phyloP scores from a whole-genome alignment of 1,140 invertebrate genomes.

The Pygmarrhopalites habei region DNA sequence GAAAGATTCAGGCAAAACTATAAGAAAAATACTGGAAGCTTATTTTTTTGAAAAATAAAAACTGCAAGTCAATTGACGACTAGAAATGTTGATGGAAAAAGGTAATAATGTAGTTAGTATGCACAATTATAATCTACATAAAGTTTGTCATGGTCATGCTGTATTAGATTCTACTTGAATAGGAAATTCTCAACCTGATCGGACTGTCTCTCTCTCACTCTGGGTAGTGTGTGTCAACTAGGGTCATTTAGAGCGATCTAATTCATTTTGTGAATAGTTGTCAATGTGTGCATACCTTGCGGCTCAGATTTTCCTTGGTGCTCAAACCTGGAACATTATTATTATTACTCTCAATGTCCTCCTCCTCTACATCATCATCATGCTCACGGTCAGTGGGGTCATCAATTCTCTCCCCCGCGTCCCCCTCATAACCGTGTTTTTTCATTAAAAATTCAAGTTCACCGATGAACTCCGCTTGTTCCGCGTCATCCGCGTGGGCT shows the following conservation, averaged over 20 bases:
- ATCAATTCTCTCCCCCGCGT: neutral
- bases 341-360: neutral
- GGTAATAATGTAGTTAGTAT: too few relatives aligned
- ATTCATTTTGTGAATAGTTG: too few relatives aligned
- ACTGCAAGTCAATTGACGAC: too few relatives aligned
- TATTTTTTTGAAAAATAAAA: too few relatives aligned
- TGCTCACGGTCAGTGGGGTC: neutral
- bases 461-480: conserved; percentile 18
- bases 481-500: conserved; percentile 4
- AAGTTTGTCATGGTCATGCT: neutral
- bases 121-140: too few relatives aligned
- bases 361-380: neutral
- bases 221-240: too few relatives aligned
- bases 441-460: conserved; percentile 17
- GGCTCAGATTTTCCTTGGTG: neutral
- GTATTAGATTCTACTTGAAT: too few relatives aligned
- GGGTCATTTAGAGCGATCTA: too few relatives aligned
- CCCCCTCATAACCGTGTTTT: conserved; percentile 24
- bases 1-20: too few relatives aligned
- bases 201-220: neutral
- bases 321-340: conserved; percentile 7
- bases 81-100: too few relatives aligned
- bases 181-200: conserved; percentile 4
- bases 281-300: neutral
- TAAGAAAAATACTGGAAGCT: too few relatives aligned